A percentile compares a stretch with the other conserved stretches of the same genome.
Conservation (phyloP, 2,888 invertebrate species). For the Mythimna albipuncta region DNA sequence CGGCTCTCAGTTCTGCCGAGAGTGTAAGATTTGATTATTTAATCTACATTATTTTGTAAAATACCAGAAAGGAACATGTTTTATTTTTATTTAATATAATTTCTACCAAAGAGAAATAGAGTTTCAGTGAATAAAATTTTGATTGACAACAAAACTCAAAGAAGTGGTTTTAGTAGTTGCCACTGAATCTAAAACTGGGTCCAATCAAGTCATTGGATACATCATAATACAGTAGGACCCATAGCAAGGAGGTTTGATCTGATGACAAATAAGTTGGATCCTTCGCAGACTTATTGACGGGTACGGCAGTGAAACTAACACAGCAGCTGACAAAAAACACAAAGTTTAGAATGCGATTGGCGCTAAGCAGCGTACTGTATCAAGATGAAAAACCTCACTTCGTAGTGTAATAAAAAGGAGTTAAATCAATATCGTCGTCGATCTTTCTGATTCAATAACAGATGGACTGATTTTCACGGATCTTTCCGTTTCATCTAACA, state of each 20-base stretch:
- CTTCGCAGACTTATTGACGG: neutral
- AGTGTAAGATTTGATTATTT: conserved; percentile 17
- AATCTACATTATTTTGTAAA: conserved; percentile 8
- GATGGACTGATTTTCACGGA: neutral
- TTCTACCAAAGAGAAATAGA: too few relatives aligned
- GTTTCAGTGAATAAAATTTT: neutral
- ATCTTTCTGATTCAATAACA: neutral
- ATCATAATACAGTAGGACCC: too few relatives aligned
- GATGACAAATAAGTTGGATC: neutral
- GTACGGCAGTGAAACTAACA: neutral
- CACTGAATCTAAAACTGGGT: neutral
- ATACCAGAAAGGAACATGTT: neutral
- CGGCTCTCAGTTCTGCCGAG: conserved; percentile 5
- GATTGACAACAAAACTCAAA: neutral
- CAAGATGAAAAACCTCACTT: neutral
- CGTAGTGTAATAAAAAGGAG: neutral
- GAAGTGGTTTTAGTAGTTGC: neutral
- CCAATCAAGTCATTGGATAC: neutral
- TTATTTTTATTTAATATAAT: too few relatives aligned
- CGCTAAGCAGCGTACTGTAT: neutral
- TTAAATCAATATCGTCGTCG: neutral
- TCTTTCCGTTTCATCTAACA: neutral
- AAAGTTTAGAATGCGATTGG: neutral
- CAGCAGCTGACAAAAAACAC: too few relatives aligned
- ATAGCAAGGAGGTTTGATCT: neutral